phyloP scores from a whole-genome alignment of 2,888 invertebrate species.

The Cotesia congregata region DNA sequence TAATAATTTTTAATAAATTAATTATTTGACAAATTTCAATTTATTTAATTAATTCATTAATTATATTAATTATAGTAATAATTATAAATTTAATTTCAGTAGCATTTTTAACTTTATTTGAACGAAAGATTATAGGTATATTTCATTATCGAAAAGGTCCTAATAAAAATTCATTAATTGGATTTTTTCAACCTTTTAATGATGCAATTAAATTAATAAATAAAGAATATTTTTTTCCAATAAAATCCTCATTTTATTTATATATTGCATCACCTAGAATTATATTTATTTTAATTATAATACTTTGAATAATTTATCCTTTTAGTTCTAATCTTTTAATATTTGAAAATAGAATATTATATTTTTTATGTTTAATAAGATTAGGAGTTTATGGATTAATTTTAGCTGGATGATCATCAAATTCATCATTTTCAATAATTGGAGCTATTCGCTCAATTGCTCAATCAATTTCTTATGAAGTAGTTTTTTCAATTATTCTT shows the following conservation, averaged over 20 bases:
- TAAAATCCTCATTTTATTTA: slow-evolving; percentile 74
- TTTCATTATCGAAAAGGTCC: slow-evolving; percentile 83
- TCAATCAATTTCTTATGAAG: slow-evolving; percentile 85
- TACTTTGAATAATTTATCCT: slow-evolving; percentile 75
- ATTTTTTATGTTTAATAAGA: slow-evolving; percentile 78
- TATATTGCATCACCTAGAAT: slow-evolving; percentile 76
- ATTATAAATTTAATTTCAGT: slow-evolving; percentile 77
- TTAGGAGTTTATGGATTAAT: slow-evolving; percentile 78
- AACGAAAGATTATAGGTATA: slow-evolving; percentile 79
- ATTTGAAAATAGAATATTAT: slow-evolving; percentile 76
- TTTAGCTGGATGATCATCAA: slow-evolving; percentile 78
- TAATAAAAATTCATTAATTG: slow-evolving; percentile 78
- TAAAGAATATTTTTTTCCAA: slow-evolving; percentile 76
- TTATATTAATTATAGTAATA: slow-evolving; percentile 70
- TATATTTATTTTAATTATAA: slow-evolving; percentile 75
- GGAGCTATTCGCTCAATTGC: slow-evolving; percentile 79
- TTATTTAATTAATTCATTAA: slow-evolving; percentile 60
- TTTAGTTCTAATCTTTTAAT: slow-evolving; percentile 73
- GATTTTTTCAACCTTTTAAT: slow-evolving; percentile 79
- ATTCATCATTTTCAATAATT: slow-evolving; percentile 81
- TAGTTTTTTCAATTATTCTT: slow-evolving; percentile 77
- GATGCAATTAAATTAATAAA: slow-evolving; percentile 82
- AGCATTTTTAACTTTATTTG: slow-evolving; percentile 81
- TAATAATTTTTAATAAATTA: no score
- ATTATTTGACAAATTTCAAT: slow-evolving; percentile 38